Conservation (phyloP, 2,113 vertebrate genomes). For the Halichoerus grypus region DNA sequence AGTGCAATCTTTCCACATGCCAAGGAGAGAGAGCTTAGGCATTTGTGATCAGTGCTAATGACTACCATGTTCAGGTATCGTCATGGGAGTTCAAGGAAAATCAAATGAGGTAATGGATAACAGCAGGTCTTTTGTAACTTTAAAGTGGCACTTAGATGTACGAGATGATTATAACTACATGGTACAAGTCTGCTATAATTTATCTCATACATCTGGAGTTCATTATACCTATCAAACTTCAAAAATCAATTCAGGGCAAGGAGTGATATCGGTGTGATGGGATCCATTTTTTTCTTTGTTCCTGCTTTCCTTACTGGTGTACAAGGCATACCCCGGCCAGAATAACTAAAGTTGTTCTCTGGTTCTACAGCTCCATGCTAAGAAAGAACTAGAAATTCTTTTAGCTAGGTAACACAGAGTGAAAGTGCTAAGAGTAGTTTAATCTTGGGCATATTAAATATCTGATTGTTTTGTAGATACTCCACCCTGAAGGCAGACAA, state of each 20-base stretch:
- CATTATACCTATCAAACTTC: neutral
- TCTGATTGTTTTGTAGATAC: neutral
- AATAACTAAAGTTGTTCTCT: constrained; percentile 6
- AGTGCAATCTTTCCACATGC: neutral
- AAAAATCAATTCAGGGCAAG: neutral
- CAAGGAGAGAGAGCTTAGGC: neutral
- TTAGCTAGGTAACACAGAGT: neutral
- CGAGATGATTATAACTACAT: neutral
- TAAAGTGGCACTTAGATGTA: constrained; percentile 22
- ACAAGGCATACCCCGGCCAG: neutral
- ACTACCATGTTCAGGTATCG: neutral
- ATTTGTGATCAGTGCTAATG: neutral
- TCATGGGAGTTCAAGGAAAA: neutral
- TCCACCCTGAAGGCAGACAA: neutral
- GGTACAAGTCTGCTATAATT: neutral
- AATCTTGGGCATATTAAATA: neutral
- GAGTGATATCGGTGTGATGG: neutral
- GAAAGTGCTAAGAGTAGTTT: constrained; percentile 18
- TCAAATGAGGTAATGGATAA: constrained; percentile 12
- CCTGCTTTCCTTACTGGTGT: neutral
- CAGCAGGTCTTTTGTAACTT: neutral
- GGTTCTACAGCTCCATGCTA: neutral
- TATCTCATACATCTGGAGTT: neutral
- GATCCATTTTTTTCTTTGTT: neutral
- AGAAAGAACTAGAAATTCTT: constrained; percentile 36